phyloP scores from a whole-genome alignment of 2,797 vertebrate genomes.

The Discoglossus pictus region DNA sequence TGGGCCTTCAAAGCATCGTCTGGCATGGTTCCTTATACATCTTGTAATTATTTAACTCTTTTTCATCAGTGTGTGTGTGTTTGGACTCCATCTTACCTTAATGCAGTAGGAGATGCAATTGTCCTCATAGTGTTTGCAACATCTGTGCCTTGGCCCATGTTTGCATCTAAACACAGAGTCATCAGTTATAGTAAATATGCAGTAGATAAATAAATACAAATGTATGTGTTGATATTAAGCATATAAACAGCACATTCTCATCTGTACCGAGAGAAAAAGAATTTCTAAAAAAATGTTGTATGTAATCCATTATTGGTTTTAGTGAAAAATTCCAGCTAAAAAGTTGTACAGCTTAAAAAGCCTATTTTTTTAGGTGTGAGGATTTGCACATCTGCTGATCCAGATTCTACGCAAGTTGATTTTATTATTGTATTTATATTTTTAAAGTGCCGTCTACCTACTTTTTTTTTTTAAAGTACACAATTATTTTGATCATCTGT shows the following conservation, averaged over 20 bases:
- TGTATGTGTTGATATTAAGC: slow-evolving; percentile 32
- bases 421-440: too few species aligned
- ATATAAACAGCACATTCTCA: neutral
- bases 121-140: slow-evolving; percentile 96
- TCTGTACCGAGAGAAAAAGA: neutral
- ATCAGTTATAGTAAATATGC: slow-evolving; percentile 44
- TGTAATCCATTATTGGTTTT: too few species aligned
- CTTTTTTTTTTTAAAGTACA: too few species aligned
- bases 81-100: slow-evolving; percentile 81
- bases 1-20: slow-evolving; percentile 26
- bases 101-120: slow-evolving; percentile 97
- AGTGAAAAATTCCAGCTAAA: too few species aligned
- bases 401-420: too few species aligned
- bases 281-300: neutral
- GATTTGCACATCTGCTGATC: too few species aligned
- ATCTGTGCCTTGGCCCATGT: slow-evolving; percentile 93
- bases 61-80: neutral
- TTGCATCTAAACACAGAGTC: slow-evolving; percentile 83
- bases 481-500: too few species aligned
- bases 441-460: too few species aligned
- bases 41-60: slow-evolving; percentile 13
- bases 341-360: too few species aligned
- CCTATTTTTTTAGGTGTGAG: too few species aligned
- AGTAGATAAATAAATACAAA: slow-evolving; percentile 26
- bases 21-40: slow-evolving; percentile 23